phyloP scores from a whole-genome alignment of 2,888 invertebrate species.

The Rhagonycha lutea region DNA sequence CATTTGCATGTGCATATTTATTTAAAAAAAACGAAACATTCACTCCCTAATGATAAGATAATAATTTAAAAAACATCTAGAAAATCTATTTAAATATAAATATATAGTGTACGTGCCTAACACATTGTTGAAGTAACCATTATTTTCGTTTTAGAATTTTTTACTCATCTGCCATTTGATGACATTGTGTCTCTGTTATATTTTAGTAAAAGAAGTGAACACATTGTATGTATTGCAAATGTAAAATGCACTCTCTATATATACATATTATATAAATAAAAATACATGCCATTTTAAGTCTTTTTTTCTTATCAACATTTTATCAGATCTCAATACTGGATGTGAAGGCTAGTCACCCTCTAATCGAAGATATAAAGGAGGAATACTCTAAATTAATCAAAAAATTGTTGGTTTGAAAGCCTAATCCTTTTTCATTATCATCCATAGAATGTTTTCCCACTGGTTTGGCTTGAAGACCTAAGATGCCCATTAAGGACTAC shows the following conservation, averaged over 20 bases:
- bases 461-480: too few relatives aligned
- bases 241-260: constrained; percentile 54
- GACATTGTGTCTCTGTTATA: constrained; percentile 32
- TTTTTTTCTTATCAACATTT: background rate
- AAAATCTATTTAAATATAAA: constrained; percentile 7
- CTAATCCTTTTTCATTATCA: too few relatives aligned
- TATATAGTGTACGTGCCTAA: constrained; percentile 28
- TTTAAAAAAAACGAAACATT: constrained; percentile 4
- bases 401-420: too few relatives aligned
- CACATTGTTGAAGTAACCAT: constrained; percentile 23
- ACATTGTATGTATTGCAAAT: constrained; percentile 55
- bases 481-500: too few relatives aligned
- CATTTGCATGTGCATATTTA: background rate
- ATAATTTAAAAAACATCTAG: constrained; percentile 9
- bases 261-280: constrained; percentile 50
- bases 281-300: constrained; percentile 49
- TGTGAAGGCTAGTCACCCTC: too few relatives aligned
- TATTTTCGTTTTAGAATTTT: constrained; percentile 25
- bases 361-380: too few relatives aligned
- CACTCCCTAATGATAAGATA: constrained; percentile 10
- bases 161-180: constrained; percentile 20
- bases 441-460: too few relatives aligned
- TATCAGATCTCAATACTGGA: background rate
- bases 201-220: constrained; percentile 43
- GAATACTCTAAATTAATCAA: too few relatives aligned